These are phyloP conservation scores for Aricia artaxerxes DNA, from an alignment of 2,888 invertebrate species.

Conservation along the genomic window DNA sequence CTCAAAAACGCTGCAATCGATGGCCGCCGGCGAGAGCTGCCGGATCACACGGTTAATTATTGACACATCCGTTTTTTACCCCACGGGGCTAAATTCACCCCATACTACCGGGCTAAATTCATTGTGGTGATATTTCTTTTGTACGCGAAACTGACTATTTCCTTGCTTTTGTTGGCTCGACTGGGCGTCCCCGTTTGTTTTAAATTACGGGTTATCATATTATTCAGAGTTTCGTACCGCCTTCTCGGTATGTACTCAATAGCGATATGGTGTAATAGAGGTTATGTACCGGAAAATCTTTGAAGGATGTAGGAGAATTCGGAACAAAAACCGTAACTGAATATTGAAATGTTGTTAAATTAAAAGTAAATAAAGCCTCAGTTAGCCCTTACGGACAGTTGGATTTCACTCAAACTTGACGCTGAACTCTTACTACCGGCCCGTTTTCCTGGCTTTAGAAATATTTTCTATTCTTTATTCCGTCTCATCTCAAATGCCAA, in stretches of 20 bases:
- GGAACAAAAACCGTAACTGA: not conserved
- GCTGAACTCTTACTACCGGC: not conserved
- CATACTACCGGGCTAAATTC: conserved; percentile 56
- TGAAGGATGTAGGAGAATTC: not conserved
- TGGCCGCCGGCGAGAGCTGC: conserved; percentile 68
- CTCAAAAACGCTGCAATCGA: conserved; percentile 64
- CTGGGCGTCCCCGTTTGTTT: conserved; percentile 49
- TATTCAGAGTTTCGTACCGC: conserved; percentile 1
- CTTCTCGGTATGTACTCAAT: not conserved
- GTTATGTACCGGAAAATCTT: not conserved
- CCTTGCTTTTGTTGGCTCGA: conserved; percentile 63
- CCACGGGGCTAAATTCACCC: conserved; percentile 47
- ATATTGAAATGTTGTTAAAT: no score
- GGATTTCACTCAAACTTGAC: not conserved
- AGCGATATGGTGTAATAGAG: not conserved
- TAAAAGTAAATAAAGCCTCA: not conserved
- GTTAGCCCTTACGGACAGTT: not conserved
- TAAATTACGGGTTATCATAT: conserved; percentile 60
- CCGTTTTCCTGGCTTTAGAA: not conserved
- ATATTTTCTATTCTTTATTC: not conserved
- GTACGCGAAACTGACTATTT: conserved; percentile 65
- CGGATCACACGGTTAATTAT: conserved; percentile 77
- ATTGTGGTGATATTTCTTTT: conserved; percentile 63
- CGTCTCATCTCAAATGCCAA: not conserved
- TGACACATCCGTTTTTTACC: conserved; percentile 77